phyloP scores from a whole-genome alignment of 1,140 invertebrate species.

The Ceratosolen solmsi region DNA sequence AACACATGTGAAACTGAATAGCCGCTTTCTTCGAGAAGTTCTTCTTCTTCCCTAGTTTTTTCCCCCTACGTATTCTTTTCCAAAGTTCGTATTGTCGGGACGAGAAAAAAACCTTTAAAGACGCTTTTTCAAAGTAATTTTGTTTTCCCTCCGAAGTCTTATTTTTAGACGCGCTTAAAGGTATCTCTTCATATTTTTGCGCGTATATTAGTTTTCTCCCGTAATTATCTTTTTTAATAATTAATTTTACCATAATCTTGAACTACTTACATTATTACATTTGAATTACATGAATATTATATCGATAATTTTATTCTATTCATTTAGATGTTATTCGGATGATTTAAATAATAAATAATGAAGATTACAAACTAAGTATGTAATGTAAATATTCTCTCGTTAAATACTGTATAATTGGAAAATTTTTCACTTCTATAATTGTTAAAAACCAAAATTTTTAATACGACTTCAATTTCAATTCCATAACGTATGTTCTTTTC shows the following conservation, averaged over 20 bases:
- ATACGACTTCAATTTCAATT: not conserved
- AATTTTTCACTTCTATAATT: not conserved
- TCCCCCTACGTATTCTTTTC: slow-evolving; percentile 6
- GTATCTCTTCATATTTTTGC: not conserved
- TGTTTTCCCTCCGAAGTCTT: slow-evolving; percentile 8
- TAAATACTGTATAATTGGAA: not conserved
- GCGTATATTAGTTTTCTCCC: not conserved
- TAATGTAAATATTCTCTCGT: not conserved
- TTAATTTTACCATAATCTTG: not conserved
- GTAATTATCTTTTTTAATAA: not conserved
- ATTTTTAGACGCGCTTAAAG: not conserved
- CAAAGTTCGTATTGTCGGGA: slow-evolving; percentile 17
- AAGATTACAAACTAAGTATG: not conserved
- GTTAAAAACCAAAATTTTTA: not conserved
- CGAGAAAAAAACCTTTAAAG: slow-evolving; percentile 29
- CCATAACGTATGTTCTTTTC: not conserved
- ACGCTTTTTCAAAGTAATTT: slow-evolving; percentile 26
- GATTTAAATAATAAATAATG: not conserved
- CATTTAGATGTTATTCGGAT: not conserved
- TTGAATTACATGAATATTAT: not conserved
- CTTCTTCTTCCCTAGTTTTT: slow-evolving; percentile 44
- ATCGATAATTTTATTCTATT: not conserved
- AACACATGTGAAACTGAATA: slow-evolving; percentile 48
- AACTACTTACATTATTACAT: not conserved
- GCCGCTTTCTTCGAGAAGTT: slow-evolving; percentile 39